Evolutionary conservation across 2,888 invertebrate genomes (phyloP).

Genomic region (Thereva nobilitata): DNA sequence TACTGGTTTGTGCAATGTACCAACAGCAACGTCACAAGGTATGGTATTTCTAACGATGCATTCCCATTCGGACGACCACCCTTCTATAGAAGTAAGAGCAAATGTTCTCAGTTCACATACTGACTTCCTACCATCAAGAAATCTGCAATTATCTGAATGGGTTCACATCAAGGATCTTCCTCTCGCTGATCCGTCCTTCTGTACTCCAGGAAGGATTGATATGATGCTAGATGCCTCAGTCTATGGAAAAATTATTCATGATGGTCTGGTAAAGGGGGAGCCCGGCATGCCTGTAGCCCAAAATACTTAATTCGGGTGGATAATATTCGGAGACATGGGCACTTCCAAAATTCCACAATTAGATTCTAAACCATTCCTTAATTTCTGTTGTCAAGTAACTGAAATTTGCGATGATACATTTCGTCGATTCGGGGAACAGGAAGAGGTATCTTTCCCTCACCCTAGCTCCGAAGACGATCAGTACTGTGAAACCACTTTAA

Average conservation of each 20-base stretch:
- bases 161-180: background rate
- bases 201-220: slow-evolving; percentile 6
- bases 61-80: background rate
- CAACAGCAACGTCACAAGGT: background rate
- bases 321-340: no score
- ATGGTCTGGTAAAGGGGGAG: background rate
- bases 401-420: no score
- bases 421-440: no score
- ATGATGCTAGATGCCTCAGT: slow-evolving; percentile 14
- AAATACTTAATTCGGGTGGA: slow-evolving; percentile 6
- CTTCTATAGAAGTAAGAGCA: background rate
- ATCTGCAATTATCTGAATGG: background rate
- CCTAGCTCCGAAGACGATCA: no score
- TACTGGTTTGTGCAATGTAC: background rate
- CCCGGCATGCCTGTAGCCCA: slow-evolving; percentile 2
- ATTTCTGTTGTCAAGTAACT: no score
- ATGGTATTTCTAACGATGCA: background rate
- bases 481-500: no score
- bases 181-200: slow-evolving; percentile 6
- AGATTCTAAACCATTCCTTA: no score
- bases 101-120: background rate
- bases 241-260: slow-evolving; percentile 3
- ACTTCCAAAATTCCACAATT: no score
- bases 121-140: background rate
- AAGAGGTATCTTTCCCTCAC: no score